A percentile compares a stretch with the other conserved stretches of the same genome.
Conservation (phyloP, 2,113 vertebrate genomes). For the Tringa solitaria region DNA sequence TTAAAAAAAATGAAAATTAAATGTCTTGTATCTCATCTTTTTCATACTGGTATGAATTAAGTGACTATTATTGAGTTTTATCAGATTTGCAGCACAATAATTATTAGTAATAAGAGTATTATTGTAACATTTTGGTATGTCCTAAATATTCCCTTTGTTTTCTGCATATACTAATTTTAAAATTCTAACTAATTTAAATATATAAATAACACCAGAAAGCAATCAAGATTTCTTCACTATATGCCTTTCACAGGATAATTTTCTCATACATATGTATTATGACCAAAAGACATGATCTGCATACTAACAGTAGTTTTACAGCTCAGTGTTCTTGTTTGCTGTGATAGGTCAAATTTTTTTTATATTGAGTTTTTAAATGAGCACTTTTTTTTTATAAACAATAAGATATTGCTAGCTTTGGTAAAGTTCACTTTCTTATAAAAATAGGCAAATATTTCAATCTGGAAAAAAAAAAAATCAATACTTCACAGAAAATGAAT, state of each 20-base stretch:
- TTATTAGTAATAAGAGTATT: not conserved
- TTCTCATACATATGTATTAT: constrained; percentile 35
- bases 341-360: not conserved
- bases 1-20: not conserved
- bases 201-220: constrained; percentile 29
- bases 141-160: constrained; percentile 33
- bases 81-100: not conserved
- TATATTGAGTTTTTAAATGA: not conserved
- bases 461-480: not conserved
- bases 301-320: not conserved
- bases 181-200: constrained; percentile 27
- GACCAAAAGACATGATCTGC: not conserved
- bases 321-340: not conserved
- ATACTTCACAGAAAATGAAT: not conserved
- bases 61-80: not conserved
- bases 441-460: not conserved
- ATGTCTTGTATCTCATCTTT: not conserved
- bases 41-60: not conserved
- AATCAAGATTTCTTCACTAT: constrained; percentile 21
- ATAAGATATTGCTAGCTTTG: not conserved
- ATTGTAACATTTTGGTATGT: not conserved
- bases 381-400: too few species aligned
- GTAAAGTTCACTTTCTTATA: not conserved
- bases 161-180: not conserved
- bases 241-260: not conserved